phyloP scores from a whole-genome alignment of 2,797 vertebrate species.

The Malurus splendens region DNA sequence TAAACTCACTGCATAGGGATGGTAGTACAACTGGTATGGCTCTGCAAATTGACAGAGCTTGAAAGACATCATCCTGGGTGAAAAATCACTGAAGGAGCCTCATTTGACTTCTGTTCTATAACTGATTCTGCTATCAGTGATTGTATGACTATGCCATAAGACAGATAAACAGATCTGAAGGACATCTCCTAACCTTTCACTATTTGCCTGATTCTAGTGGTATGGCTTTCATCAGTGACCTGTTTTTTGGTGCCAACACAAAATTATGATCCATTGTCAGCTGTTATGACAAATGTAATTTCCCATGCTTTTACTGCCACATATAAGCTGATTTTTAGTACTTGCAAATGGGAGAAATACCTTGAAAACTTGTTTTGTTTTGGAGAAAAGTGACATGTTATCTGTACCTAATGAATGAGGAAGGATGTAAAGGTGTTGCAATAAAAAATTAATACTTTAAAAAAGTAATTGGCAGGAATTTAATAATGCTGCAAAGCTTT shows the following conservation, averaged over 20 bases:
- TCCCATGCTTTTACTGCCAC: neutral
- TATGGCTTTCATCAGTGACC: conserved; percentile 22
- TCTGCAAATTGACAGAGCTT: conserved; percentile 10
- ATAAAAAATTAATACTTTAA: neutral
- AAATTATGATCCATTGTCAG: neutral
- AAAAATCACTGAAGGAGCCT: neutral
- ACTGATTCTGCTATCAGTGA: neutral
- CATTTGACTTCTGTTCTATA: conserved; percentile 3
- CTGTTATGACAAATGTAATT: conserved; percentile 17
- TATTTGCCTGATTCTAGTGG: neutral
- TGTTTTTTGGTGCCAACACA: neutral
- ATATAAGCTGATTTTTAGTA: neutral
- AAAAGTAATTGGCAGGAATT: neutral
- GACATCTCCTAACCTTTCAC: neutral
- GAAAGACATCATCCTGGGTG: neutral
- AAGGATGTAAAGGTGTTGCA: neutral
- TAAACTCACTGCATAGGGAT: neutral
- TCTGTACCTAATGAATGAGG: conserved; percentile 3
- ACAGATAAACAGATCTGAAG: conserved; percentile 19
- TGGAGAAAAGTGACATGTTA: neutral
- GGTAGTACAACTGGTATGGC: neutral
- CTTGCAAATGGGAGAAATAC: conserved; percentile 1
- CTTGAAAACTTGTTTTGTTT: neutral
- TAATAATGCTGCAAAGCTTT: conserved; percentile 18
- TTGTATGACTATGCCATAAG: neutral